Evolutionary conservation across 2,888 invertebrate species (phyloP).

Genomic region (Cryptosula pallasiana): DNA sequence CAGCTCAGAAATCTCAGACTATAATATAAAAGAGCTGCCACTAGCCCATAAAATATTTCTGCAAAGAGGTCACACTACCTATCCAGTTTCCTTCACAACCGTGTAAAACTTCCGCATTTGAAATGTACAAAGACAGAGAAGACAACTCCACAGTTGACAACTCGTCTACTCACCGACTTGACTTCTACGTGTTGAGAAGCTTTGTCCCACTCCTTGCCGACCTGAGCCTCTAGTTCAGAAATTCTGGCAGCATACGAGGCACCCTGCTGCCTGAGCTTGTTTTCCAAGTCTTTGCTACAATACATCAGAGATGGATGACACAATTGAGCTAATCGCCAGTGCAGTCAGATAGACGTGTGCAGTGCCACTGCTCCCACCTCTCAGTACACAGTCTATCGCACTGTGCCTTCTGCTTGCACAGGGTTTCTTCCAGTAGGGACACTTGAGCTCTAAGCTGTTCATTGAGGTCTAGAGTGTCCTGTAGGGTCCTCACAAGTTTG

Average conservation of each 20-base stretch:
- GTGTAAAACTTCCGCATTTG: no score
- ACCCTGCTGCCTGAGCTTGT: constrained; percentile 7
- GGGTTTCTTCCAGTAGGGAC: constrained; percentile 8
- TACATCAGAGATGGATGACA: no score
- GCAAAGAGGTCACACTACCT: no score
- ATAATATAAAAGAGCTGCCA: no score
- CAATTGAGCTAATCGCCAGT: no score
- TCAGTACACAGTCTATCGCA: not conserved
- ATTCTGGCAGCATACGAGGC: not conserved
- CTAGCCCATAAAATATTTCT: no score
- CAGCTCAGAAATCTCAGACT: not conserved
- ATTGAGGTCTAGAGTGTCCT: constrained; percentile 20
- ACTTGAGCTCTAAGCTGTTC: constrained; percentile 22
- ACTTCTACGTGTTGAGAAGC: not conserved
- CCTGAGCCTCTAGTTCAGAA: not conserved
- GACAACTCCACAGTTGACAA: no score
- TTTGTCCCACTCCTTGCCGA: constrained; percentile 16
- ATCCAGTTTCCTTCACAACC: no score
- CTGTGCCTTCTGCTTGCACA: constrained; percentile 9
- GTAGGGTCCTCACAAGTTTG: constrained; percentile 1
- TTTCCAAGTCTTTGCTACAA: constrained; percentile 4
- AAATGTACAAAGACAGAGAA: no score
- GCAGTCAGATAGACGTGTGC: no score
- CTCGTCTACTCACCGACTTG: not conserved
- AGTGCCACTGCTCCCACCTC: no score